These are phyloP conservation scores for Pristionchus pacificus DNA, from an alignment of 1,140 invertebrate genomes.

Conservation along the genomic window DNA sequence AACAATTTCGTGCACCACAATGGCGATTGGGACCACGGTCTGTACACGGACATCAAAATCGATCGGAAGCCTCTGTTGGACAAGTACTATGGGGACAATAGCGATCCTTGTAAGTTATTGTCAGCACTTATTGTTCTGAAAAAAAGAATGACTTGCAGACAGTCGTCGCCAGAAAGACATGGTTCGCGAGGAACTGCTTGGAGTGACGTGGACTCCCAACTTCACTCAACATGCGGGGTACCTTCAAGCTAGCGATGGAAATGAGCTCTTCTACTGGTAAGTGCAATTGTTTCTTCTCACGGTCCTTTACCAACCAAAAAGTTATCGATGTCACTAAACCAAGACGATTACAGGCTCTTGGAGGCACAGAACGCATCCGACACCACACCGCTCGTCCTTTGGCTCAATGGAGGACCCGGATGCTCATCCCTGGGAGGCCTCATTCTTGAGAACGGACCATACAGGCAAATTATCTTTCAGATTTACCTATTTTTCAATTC, in stretches of 20 bases:
- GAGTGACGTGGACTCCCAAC: slow-evolving; percentile 40
- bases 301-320: not conserved
- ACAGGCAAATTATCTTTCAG: too few relatives aligned
- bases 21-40: too few relatives aligned
- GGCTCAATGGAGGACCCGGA: slow-evolving; percentile 65
- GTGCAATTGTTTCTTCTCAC: slow-evolving; percentile 64
- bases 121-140: too few relatives aligned
- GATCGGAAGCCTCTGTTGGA: too few relatives aligned
- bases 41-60: too few relatives aligned
- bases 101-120: too few relatives aligned
- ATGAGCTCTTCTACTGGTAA: slow-evolving; percentile 2
- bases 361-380: slow-evolving; percentile 32
- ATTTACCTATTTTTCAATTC: too few relatives aligned
- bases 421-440: slow-evolving; percentile 62
- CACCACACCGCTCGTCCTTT: slow-evolving; percentile 60
- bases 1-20: slow-evolving; percentile 38
- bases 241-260: not conserved
- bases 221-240: slow-evolving; percentile 37
- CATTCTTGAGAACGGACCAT: slow-evolving; percentile 64
- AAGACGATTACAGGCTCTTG: slow-evolving; percentile 44
- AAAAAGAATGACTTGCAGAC: too few relatives aligned
- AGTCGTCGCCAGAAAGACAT: too few relatives aligned
- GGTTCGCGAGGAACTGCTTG: too few relatives aligned
- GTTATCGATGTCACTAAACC: slow-evolving; percentile 59
- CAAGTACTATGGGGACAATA: too few relatives aligned